Evolutionary conservation across 2,113 vertebrate species (phyloP), one percentile per base, ranked within the genome.

Genomic region (Odocoileus virginianus): DNA sequence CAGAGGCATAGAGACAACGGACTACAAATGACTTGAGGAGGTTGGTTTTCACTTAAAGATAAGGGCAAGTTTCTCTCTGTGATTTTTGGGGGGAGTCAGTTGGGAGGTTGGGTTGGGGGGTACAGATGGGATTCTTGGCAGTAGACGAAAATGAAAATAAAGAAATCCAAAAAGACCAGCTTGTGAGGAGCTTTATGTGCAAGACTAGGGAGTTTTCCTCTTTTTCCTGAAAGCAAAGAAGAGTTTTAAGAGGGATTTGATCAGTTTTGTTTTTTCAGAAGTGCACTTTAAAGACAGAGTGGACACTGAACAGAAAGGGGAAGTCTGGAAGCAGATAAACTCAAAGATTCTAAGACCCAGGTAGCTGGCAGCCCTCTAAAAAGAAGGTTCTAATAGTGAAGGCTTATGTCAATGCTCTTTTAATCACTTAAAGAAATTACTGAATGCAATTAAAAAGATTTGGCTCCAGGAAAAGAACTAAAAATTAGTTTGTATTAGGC

Each of bases 181-280:
- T 88, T 90, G 9, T 71, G 40, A 84, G 50, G 12, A 91, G 27
- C 60, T 58, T 95, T 83, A 94, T 36, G 55, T 64, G 21, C 7
- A 57, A 71, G 71, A 52, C 78, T 71, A 82, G 83, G n/a, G 30
- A 96, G 50, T 95, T 88, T 40, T 52, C 67, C 60, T 94, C 47
- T 91, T 97, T 91, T 91, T 92, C 79, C 87, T 96, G 23, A 93
- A 79, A 97, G 82, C 82, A 79, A 57, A 57, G 57, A 54, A 74
- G 3, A 27, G 23, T 90, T 87, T 90, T 76, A 52, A 57, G 52
- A 86, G 30, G 43, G 12, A 88, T 88, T 30, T 85, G 33, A 76
- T 79, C 28, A 40, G 36, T 57, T 78, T 33, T 87, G 11, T 45
- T 50, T 89, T 95, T 81, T 87, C 36, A 57, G 84, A 90, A 71